Base-by-base conservation (phyloP, 23 tunicate species). In the Oikopleura albicans region DNA sequence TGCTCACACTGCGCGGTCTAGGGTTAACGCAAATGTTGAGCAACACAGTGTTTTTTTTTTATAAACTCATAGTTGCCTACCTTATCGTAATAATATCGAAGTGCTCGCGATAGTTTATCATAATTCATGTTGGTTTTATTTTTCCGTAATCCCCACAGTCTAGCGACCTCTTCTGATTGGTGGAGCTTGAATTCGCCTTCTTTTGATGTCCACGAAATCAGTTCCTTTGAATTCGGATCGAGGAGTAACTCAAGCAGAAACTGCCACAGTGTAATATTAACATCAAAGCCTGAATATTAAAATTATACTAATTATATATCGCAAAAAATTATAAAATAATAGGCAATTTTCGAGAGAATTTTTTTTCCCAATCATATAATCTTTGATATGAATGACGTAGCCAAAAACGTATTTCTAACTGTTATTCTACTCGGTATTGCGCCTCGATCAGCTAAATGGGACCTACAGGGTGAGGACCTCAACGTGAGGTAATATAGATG, bases 141-240 rank as follows among this genome's bases (percentile, higher is more conserved):
- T 31, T 71, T 71, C 31, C 79, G 29, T 37, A 71, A 22, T 71
- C 79, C 79, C 79, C 79, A 71, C 27, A 71, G 29, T 12, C 79
- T 16, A 29, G 79, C 79, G 29, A 71, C 79, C 31, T 71, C 79
- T 71, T 71, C 79, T n/a, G 79, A 71, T n/a, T 71, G 79, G 34
- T 71, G 79, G 4, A 71, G 79, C 79, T 71, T 71, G 79, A 71
- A 71, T 71, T 71, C 79, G 29, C 79, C 79, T n/a, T 71, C 79
- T 71, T 71, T 71, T 71, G 79, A 71, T 2, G 79, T 71, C 79
- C 79, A 71, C 4, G 31, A 12, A 29, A 71, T 71, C 29, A 71
- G 79, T 2, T 71, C 79, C 28, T 2, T 4, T 71, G 79, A 71
- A 29, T 29, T 71, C 4, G 79, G 79, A 12, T 71, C 79, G 4